A percentile compares a stretch with the other conserved stretches of the same genome.
These are phyloP conservation scores for Pteria penguin DNA, from an alignment of 2,888 invertebrate species.

Conservation along the genomic window DNA sequence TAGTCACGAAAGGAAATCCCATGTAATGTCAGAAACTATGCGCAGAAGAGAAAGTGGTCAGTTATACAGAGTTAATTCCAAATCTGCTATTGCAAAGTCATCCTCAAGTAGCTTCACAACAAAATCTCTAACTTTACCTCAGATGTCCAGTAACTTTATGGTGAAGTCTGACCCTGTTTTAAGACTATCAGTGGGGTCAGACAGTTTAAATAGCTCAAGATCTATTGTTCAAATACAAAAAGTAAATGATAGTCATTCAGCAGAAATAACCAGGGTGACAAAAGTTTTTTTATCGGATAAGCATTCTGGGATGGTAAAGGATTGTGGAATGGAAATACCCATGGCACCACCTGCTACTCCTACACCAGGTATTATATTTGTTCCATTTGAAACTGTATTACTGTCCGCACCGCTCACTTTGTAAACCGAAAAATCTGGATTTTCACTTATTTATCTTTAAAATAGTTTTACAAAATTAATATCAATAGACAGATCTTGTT, in stretches of 20 bases:
- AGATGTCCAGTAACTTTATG: slow-evolving; percentile 27
- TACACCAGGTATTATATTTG: slow-evolving; percentile 67
- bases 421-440: too few relatives aligned
- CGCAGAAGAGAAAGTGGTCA: neutral
- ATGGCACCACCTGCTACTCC: slow-evolving; percentile 76
- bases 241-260: neutral
- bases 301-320: slow-evolving; percentile 67
- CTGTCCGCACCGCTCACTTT: too few relatives aligned
- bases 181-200: neutral
- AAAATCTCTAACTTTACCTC: slow-evolving; percentile 13
- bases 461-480: too few relatives aligned
- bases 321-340: slow-evolving; percentile 68
- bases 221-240: neutral
- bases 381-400: too few relatives aligned
- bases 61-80: neutral
- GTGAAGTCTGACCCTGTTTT: slow-evolving; percentile 15
- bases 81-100: neutral
- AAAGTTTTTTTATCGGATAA: slow-evolving; percentile 72
- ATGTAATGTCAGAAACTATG: neutral
- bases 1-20: neutral
- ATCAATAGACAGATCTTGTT: too few relatives aligned
- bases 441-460: too few relatives aligned
- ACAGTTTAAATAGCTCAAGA: neutral
- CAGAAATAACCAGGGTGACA: slow-evolving; percentile 55
- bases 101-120: neutral